Conservation (phyloP, 2,797 vertebrate species). For the Euphonia xanthogaster region DNA sequence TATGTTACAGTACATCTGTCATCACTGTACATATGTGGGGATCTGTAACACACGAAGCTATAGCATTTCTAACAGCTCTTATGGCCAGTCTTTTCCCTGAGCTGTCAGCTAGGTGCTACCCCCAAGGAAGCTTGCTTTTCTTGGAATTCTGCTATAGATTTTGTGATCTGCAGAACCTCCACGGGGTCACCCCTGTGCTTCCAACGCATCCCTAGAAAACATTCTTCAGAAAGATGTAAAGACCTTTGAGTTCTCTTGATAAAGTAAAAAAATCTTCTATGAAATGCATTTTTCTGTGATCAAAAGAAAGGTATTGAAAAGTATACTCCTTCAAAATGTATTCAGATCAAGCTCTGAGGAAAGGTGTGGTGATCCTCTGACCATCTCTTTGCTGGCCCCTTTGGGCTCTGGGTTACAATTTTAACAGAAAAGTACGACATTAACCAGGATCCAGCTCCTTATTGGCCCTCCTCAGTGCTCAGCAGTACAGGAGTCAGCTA, state of each 20-base stretch:
- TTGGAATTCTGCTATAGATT: background rate
- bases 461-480: background rate
- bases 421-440: background rate
- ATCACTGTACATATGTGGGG: constrained; percentile 58
- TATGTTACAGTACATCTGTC: constrained; percentile 62
- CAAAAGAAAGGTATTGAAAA: background rate
- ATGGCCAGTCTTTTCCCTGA: background rate
- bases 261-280: background rate
- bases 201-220: background rate
- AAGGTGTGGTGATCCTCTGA: background rate
- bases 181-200: background rate
- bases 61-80: constrained; percentile 62
- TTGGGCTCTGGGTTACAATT: background rate
- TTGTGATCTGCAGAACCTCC: background rate
- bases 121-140: background rate
- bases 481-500: background rate
- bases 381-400: background rate
- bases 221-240: background rate
- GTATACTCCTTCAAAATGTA: background rate
- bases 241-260: background rate
- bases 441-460: background rate
- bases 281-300: background rate
- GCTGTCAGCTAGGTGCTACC: constrained; percentile 35
- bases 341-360: background rate
- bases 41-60: constrained; percentile 50